Percentiles rank a stretch among this genome's conserved stretches.
phyloP scores from a whole-genome alignment of 2,888 invertebrate species.

The Trichopria drosophilae region DNA sequence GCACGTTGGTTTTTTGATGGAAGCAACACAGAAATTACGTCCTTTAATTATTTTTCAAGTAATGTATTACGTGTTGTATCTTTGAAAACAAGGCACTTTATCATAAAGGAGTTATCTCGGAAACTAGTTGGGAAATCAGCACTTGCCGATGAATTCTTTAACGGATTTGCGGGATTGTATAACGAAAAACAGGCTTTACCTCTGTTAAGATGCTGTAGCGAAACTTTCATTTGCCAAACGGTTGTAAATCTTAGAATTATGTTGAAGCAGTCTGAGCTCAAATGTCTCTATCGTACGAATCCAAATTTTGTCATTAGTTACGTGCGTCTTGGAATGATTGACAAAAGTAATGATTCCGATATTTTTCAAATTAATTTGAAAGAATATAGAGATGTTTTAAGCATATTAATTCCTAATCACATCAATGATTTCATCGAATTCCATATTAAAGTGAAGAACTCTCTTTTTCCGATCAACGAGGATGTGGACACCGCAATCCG shows the following conservation, averaged over 20 bases:
- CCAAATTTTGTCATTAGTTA: conserved; percentile 44
- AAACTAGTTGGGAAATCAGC: conserved; percentile 34
- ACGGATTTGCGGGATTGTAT: conserved; percentile 31
- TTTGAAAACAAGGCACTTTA: conserved; percentile 37
- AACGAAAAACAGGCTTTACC: conserved; percentile 37
- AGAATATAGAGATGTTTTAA: too few relatives aligned
- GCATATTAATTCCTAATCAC: too few relatives aligned
- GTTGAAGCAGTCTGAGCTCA: conserved; percentile 26
- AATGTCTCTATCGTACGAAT: conserved; percentile 36
- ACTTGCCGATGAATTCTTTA: conserved; percentile 46
- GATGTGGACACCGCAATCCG: too few relatives aligned
- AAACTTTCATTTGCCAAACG: conserved; percentile 38
- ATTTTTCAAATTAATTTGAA: too few relatives aligned
- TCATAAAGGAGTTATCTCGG: conserved; percentile 41
- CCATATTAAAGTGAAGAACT: conserved; percentile 17
- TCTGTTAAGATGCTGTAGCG: conserved; percentile 42
- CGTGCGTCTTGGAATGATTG: conserved; percentile 39
- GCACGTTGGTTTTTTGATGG: conserved; percentile 46
- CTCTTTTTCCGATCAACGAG: too few relatives aligned
- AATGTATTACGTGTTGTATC: conserved; percentile 44
- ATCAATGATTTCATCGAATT: conserved; percentile 38
- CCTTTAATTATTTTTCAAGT: conserved; percentile 40
- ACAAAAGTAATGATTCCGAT: too few relatives aligned
- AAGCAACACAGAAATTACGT: conserved; percentile 33
- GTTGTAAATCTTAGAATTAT: conserved; percentile 30